A percentile compares a stretch with the other conserved stretches of the same genome.
Evolutionary conservation across 2,888 invertebrate species (phyloP).

Genomic region (Antitype chi): DNA sequence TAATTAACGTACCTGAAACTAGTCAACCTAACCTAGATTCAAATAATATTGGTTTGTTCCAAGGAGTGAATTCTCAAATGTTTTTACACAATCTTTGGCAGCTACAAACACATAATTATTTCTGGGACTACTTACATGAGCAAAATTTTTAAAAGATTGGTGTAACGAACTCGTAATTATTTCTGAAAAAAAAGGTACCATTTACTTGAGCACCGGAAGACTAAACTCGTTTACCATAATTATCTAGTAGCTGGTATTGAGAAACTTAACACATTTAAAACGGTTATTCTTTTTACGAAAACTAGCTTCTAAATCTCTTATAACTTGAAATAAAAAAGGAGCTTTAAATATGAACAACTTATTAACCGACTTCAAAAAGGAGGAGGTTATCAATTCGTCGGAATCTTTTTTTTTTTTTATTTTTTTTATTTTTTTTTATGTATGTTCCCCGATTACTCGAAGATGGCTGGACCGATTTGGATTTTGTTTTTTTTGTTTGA

Average conservation of each 20-base stretch:
- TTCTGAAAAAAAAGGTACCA: background rate
- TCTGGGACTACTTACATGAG: too few relatives aligned
- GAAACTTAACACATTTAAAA: background rate
- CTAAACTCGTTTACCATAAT: background rate
- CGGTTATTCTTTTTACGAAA: background rate
- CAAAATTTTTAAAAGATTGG: background rate
- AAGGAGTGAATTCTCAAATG: background rate
- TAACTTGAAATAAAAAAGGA: background rate
- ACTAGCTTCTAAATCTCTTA: background rate
- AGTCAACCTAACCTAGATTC: conserved; percentile 8
- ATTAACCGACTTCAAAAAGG: too few relatives aligned
- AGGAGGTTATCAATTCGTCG: too few relatives aligned
- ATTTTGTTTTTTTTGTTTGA: too few relatives aligned
- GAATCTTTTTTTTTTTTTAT: too few relatives aligned
- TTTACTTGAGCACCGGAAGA: conserved; percentile 4
- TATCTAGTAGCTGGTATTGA: conserved; percentile 3
- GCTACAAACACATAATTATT: background rate
- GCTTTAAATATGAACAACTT: background rate
- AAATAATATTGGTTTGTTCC: background rate
- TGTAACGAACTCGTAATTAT: background rate
- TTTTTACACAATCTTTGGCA: background rate
- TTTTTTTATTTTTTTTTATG: too few relatives aligned
- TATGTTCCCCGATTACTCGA: too few relatives aligned
- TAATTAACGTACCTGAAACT: conserved; percentile 5
- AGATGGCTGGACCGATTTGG: too few relatives aligned